Base-by-base conservation (phyloP, 2,888 invertebrate genomes). In the Drosophila stalkeri region DNA sequence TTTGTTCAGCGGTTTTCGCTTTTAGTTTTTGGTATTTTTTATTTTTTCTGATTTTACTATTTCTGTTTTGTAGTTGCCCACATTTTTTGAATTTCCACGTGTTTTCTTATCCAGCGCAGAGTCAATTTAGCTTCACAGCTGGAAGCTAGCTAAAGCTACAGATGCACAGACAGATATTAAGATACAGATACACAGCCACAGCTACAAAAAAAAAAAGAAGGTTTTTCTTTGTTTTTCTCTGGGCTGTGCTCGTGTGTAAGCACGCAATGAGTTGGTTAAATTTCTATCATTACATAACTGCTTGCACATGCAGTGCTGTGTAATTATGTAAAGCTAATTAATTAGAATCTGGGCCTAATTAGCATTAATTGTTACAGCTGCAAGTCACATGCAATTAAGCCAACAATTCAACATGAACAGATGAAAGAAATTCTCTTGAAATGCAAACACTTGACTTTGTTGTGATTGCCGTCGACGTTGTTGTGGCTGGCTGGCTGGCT, bases 341-440 rank as follows among this genome's bases (percentile, higher is more conserved):
- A 66, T 67, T 66, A 68, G 67, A 66, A 68, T 57, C 49, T 39
- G 31, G 27, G 43, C 37, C 55, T 66, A 31, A 51, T 55, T 66
- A 66, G 33, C 55, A 62, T 59, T 64, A 55, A 55, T 64, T 64
- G 72, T 61, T 55, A 12, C 37, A 20, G 52, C 62, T 63, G 64
- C 64, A 69, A 64, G 68, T 69, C 70, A 80, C 76, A 77, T 64
- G 74, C 72, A 75, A 83, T 86, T 74, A 78, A 81, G 60, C 43
- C 14, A 66, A 43, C 66, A 62, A 64, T 44, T 64, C 43, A 31
- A 16, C 56, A 27, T n/a, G 33, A 14, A 52, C 27, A 39, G 59
- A n/a, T 74, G 66, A 66, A 73, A 66, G 64, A 60, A 52, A 27
- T 66, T 75, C 72, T 77, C 12, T 64, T 64, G 31, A 64, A 60